Conservation (phyloP, 2,888 invertebrate genomes). For the Mystacides longicornis region DNA sequence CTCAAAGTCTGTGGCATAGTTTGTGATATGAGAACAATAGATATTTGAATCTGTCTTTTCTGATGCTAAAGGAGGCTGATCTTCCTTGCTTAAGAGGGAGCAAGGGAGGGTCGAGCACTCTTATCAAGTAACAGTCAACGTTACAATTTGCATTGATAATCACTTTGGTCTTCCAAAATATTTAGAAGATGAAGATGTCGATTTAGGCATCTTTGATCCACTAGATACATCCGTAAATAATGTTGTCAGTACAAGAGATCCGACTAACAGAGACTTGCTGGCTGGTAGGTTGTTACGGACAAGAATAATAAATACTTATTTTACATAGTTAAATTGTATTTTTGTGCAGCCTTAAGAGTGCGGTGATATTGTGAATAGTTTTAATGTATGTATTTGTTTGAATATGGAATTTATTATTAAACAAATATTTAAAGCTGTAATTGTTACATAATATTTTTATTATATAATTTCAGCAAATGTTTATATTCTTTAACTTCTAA, state of each 20-base stretch:
- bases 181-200: constrained; percentile 1
- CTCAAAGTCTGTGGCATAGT: no score
- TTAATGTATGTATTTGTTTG: background rate
- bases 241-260: background rate
- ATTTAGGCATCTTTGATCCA: background rate
- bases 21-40: no score
- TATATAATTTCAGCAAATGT: no score
- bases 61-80: no score
- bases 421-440: no score
- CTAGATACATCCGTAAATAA: background rate
- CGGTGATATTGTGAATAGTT: background rate
- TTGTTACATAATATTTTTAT: no score
- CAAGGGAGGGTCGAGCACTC: no score
- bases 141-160: constrained; percentile 1
- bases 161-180: background rate
- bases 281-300: background rate
- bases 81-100: no score
- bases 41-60: no score
- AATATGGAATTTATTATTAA: no score
- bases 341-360: background rate
- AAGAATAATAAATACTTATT: constrained; percentile 1
- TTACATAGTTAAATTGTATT: background rate
- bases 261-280: background rate
- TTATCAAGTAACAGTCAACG: no score
- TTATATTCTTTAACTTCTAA: no score